Evolutionary conservation across 2,888 invertebrate genomes (phyloP), one percentile per base, ranked within the genome.

Genomic region (Zeuzera pyrina): DNA sequence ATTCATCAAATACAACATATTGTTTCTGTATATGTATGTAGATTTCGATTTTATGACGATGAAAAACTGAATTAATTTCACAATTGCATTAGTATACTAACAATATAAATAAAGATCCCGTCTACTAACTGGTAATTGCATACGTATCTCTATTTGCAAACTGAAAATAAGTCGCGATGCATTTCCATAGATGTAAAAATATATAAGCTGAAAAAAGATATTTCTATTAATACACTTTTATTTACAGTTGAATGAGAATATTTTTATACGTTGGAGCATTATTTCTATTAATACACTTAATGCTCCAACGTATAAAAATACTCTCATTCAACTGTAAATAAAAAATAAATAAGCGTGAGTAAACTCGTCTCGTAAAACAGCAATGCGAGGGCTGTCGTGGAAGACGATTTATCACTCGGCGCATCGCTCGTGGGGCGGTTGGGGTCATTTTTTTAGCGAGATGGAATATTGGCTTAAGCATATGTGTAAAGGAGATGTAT

Each of bases 1-100:
- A 78, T 78, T 77, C 70, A 78, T 65, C 58, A 60, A 52, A 49
- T 42, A n/a, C n/a, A 54, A 60, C 61, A 65, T 66, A 70, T 67
- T 61, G 60, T 65, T 36, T 41, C 34, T 33, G 32, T 31, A n/a
- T n/a, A n/a, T n/a, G n/a, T n/a, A n/a, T n/a, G n/a, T n/a, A n/a
- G n/a, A n/a, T n/a, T n/a, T n/a, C n/a, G n/a, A n/a, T n/a, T n/a
- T n/a, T n/a, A n/a, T n/a, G n/a, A n/a, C n/a, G n/a, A n/a, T n/a
- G n/a, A n/a, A n/a, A n/a, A n/a, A n/a, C n/a, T n/a, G n/a, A n/a
- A n/a, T n/a, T n/a, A n/a, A n/a, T n/a, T n/a, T n/a, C n/a, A n/a
- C n/a, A n/a, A n/a, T n/a, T n/a, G n/a, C n/a, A n/a, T n/a, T n/a
- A n/a, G n/a, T n/a, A n/a, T n/a, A n/a, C n/a, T n/a, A n/a, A n/a